Conservation (phyloP, 2,113 vertebrate species). For the Phrynocephalus versicolor region DNA sequence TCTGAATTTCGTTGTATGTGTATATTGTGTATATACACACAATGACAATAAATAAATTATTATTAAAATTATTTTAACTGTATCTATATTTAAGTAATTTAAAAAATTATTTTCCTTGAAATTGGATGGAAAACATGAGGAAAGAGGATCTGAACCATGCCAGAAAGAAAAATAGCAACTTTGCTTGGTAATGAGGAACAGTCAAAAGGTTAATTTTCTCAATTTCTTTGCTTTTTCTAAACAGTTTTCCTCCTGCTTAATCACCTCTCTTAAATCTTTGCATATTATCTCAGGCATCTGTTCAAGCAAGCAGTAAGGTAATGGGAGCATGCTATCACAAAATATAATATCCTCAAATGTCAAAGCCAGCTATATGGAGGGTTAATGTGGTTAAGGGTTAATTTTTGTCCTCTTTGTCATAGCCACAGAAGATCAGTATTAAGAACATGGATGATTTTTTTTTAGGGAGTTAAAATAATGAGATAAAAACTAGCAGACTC, state of each 20-base stretch:
- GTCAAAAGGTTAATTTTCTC: constrained; percentile 31
- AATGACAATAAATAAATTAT: too few species aligned
- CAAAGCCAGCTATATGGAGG: neutral
- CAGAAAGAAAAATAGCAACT: neutral
- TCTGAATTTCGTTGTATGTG: too few species aligned
- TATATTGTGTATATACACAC: too few species aligned
- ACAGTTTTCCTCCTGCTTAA: constrained; percentile 16
- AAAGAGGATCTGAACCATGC: neutral
- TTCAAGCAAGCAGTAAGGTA: constrained; percentile 13
- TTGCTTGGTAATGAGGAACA: constrained; percentile 6
- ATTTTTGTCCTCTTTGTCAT: neutral
- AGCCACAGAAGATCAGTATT: neutral
- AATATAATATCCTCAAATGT: constrained; percentile 10
- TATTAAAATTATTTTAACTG: neutral
- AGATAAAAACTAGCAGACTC: neutral
- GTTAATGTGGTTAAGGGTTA: constrained; percentile 10
- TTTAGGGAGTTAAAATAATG: neutral
- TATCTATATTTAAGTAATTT: neutral
- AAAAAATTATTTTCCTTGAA: neutral
- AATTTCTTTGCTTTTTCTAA: constrained; percentile 31
- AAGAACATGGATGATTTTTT: neutral
- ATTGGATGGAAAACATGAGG: neutral
- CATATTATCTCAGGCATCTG: neutral
- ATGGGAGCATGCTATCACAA: neutral
- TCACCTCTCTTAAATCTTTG: neutral